Evolutionary conservation across 2,888 invertebrate species (phyloP).

Genomic region (Rhorus exstirpatorius): DNA sequence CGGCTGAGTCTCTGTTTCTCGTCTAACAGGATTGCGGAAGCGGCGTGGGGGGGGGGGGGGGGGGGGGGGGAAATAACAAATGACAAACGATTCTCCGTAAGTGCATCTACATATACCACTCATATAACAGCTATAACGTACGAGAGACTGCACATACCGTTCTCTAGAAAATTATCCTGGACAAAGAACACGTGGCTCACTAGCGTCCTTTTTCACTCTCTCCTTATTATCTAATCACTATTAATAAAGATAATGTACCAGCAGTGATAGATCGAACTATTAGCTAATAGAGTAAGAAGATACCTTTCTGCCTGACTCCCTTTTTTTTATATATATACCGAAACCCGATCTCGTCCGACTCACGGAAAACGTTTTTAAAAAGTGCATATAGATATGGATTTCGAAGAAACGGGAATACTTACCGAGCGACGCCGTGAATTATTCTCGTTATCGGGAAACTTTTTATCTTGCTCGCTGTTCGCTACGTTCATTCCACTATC

Average conservation of each 20-base stretch:
- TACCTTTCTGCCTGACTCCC: neutral
- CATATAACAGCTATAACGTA: constrained; percentile 28
- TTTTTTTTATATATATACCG: constrained; percentile 22
- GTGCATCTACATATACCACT: constrained; percentile 34
- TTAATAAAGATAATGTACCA: constrained; percentile 45
- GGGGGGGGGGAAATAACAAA: constrained; percentile 22
- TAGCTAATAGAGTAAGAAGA: constrained; percentile 29
- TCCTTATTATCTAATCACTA: constrained; percentile 44
- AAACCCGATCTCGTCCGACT: constrained; percentile 13
- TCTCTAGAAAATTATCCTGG: constrained; percentile 42
- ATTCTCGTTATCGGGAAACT: constrained; percentile 59
- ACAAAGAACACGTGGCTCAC: constrained; percentile 57
- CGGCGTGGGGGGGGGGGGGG: no score
- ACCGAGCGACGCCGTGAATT: constrained; percentile 36
- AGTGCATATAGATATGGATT: constrained; percentile 28
- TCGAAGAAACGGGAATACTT: constrained; percentile 8
- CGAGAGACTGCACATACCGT: constrained; percentile 21
- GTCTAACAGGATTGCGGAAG: constrained; percentile 19
- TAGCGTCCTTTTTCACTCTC: constrained; percentile 19
- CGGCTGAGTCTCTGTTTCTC: constrained; percentile 55
- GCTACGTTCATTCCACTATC: neutral
- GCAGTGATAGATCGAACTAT: constrained; percentile 4
- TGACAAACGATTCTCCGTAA: constrained; percentile 41
- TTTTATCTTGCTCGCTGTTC: constrained; percentile 13
- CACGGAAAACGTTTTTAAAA: constrained; percentile 33